Evolutionary conservation across 2,797 vertebrate species (phyloP).

Genomic region (Poecile montanus): DNA sequence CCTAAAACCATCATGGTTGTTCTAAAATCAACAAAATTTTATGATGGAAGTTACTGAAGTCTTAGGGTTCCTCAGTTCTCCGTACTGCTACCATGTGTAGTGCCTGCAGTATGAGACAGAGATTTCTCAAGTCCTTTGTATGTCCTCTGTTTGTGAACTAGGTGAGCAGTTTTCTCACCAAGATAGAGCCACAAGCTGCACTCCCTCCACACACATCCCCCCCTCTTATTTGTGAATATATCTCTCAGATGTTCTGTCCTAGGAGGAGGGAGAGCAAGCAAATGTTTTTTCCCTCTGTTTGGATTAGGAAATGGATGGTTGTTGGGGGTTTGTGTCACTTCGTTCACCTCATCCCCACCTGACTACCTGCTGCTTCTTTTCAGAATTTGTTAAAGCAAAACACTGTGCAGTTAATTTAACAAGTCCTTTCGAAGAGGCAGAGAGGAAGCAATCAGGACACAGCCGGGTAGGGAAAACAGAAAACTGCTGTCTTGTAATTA

Average conservation of each 20-base stretch:
- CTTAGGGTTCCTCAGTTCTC: background rate
- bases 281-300: background rate
- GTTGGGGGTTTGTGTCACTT: background rate
- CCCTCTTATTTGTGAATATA: background rate
- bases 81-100: background rate
- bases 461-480: background rate
- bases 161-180: background rate
- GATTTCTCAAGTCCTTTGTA: background rate
- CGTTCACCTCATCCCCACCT: background rate
- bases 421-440: background rate
- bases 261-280: background rate
- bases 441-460: background rate
- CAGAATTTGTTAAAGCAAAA: background rate
- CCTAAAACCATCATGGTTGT: background rate
- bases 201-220: background rate
- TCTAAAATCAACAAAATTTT: background rate
- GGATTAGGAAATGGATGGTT: background rate
- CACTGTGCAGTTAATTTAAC: background rate
- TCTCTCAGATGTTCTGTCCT: background rate
- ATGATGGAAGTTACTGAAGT: background rate
- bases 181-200: background rate
- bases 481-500: background rate
- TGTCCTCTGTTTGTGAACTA: background rate
- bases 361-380: background rate
- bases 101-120: background rate